Percentiles rank a stretch among this genome's conserved stretches.
These are phyloP conservation scores for Pristionchus exspectatus DNA, from an alignment of 2,888 invertebrate genomes.

Conservation along the genomic window DNA sequence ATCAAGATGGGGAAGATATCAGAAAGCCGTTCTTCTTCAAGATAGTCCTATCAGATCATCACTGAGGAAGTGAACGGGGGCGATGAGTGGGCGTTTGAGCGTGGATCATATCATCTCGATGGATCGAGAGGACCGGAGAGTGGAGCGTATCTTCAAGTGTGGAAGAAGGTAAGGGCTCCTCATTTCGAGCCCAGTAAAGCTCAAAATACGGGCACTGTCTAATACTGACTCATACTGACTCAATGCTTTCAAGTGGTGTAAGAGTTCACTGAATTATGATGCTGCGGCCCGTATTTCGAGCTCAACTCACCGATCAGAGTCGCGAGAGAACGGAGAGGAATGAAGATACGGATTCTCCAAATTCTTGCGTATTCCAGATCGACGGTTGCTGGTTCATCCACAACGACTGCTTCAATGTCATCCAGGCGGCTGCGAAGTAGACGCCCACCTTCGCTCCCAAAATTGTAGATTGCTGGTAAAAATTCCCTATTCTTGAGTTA, in stretches of 20 bases:
- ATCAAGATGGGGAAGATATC: too few species aligned
- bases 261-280: too few species aligned
- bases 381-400: slow-evolving; percentile 78
- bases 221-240: too few species aligned
- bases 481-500: too few species aligned
- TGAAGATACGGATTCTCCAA: neutral
- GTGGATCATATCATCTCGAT: slow-evolving; percentile 78
- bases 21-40: too few species aligned
- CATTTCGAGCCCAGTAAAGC: too few species aligned
- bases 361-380: slow-evolving; percentile 63
- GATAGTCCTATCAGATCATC: slow-evolving; percentile 67
- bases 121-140: slow-evolving; percentile 77
- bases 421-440: slow-evolving; percentile 70
- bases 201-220: too few species aligned
- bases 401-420: slow-evolving; percentile 79
- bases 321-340: too few species aligned
- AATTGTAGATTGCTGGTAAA: neutral
- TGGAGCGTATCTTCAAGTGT: slow-evolving; percentile 77
- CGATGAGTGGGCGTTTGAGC: slow-evolving; percentile 79
- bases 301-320: too few species aligned
- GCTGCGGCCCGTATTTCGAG: too few species aligned
- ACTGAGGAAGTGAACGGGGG: slow-evolving; percentile 79
- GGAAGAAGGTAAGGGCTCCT: slow-evolving; percentile 65
- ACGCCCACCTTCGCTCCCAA: neutral
- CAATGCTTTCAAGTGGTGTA: too few species aligned